Evolutionary conservation across 2,888 invertebrate species (phyloP), one percentile per base, ranked within the genome.

Genomic region (Drosophila parthenogenetica): DNA sequence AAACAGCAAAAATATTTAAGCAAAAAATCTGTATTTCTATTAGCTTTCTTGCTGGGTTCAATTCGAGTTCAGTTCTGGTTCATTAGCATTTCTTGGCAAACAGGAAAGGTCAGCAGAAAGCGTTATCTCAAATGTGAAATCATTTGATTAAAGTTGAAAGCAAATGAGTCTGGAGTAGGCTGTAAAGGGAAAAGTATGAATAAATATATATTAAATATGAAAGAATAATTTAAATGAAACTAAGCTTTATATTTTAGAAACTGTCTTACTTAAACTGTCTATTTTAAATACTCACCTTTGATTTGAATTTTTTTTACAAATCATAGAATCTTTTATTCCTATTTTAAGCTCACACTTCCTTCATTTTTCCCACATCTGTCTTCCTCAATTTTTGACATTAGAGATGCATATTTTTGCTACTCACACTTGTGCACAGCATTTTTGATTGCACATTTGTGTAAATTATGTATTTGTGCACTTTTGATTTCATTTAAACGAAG

Each of bases 401-500:
- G 13, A 35, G 43, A 19, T 42, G 50, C 11, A 29, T 49, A 35
- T 37, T 39, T 53, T 46, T 32, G 13, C 13, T 37, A 22, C 58
- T 49, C 16, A 65, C 60, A 63, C 62, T 62, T 50, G 43, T 29
- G 13, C 8, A 4, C 7, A 4, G 14, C 43, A 29, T 29, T 29
- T 29, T 67, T 68, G 80, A 66, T 70, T 69, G 64, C 69, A 79
- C 73, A 80, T 84, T 84, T 83, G 82, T 83, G 87, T 85, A 84
- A 87, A 87, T 87, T 87, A 85, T 87, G 88, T 73, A 87, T 87
- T 78, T 87, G 88, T 78, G 88, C 80, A 87, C 76, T 86, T 87
- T 86, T 87, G 84, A 87, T 87, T 85, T 86, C 86, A 85, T 85
- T 85, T 86, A 87, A 85, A 86, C 86, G 86, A 87, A 87, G 87